Conservation (phyloP, 2,888 invertebrate genomes). For the Danaus chrysippus region DNA sequence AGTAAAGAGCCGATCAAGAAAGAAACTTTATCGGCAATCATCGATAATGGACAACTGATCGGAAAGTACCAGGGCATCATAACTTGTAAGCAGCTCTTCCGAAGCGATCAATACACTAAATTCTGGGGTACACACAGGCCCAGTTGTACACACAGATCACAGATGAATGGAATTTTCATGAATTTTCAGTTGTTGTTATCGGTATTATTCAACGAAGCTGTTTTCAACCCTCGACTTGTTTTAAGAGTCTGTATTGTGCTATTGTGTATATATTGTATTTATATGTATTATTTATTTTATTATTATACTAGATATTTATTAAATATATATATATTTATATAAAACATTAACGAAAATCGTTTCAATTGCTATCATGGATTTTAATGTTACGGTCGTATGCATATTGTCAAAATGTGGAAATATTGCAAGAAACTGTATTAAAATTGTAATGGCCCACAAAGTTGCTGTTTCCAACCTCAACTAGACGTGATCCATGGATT, state of each 20-base stretch:
- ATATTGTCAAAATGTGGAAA: too few relatives aligned
- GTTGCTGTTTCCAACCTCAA: too few relatives aligned
- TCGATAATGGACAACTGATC: slow-evolving; percentile 72
- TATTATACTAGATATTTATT: too few relatives aligned
- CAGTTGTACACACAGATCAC: slow-evolving; percentile 43
- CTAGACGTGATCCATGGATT: too few relatives aligned
- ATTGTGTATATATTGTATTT: neutral
- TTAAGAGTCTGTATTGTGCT: neutral
- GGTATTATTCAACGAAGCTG: slow-evolving; percentile 1
- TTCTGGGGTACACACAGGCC: slow-evolving; percentile 49
- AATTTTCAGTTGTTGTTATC: slow-evolving; percentile 24
- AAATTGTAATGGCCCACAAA: too few relatives aligned
- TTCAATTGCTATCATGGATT: too few relatives aligned
- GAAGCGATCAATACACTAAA: slow-evolving; percentile 70
- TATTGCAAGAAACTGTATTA: too few relatives aligned
- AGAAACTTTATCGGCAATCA: slow-evolving; percentile 58
- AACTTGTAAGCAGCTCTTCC: slow-evolving; percentile 50
- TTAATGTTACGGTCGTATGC: too few relatives aligned
- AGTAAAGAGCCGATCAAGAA: too few relatives aligned
- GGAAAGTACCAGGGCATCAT: slow-evolving; percentile 66
- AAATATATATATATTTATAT: too few relatives aligned
- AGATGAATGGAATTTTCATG: slow-evolving; percentile 33
- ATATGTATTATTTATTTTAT: too few relatives aligned
- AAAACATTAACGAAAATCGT: too few relatives aligned
- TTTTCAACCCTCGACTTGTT: slow-evolving; percentile 6